phyloP scores from a whole-genome alignment of 1,140 invertebrate genomes.

The Drosophila rufa region DNA sequence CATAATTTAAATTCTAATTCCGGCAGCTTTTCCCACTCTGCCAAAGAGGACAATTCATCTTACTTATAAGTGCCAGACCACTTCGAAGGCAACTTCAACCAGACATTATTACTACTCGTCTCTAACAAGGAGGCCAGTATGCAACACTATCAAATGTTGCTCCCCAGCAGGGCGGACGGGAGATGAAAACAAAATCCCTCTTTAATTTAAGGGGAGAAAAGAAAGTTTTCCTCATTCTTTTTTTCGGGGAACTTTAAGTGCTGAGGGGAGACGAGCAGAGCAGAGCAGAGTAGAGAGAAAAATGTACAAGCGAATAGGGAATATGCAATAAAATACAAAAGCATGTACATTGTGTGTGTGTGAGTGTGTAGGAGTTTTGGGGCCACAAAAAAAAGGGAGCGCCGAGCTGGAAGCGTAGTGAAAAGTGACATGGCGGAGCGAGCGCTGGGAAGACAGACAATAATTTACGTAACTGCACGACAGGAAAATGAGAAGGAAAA shows the following conservation, averaged over 20 bases:
- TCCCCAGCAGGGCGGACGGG: neutral
- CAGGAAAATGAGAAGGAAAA: conserved; percentile 26
- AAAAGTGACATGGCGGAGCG: conserved; percentile 71
- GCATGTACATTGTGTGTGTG: conserved; percentile 43
- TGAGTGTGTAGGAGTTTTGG: conserved; percentile 31
- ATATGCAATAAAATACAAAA: conserved; percentile 81
- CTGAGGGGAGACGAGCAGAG: conserved; percentile 33
- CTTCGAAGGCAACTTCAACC: conserved; percentile 59
- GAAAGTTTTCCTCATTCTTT: conserved; percentile 50
- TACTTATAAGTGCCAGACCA: conserved; percentile 70
- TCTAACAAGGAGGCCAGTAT: conserved; percentile 59
- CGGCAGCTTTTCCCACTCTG: conserved; percentile 27
- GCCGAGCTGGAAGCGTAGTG: conserved; percentile 57
- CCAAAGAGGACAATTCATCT: conserved; percentile 69
- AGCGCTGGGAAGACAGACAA: conserved; percentile 74
- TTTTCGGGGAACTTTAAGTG: conserved; percentile 64
- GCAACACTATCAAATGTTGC: conserved; percentile 71
- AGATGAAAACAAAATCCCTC: conserved; percentile 46
- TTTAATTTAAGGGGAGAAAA: conserved; percentile 54
- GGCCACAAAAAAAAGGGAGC: conserved; percentile 36
- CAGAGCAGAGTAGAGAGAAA: conserved; percentile 19
- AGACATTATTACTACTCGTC: conserved; percentile 58
- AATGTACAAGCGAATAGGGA: conserved; percentile 61
- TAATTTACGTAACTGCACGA: conserved; percentile 80
- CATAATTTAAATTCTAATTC: conserved; percentile 81